phyloP scores from a whole-genome alignment of 1,140 invertebrate species.

The Bombus confusus region DNA sequence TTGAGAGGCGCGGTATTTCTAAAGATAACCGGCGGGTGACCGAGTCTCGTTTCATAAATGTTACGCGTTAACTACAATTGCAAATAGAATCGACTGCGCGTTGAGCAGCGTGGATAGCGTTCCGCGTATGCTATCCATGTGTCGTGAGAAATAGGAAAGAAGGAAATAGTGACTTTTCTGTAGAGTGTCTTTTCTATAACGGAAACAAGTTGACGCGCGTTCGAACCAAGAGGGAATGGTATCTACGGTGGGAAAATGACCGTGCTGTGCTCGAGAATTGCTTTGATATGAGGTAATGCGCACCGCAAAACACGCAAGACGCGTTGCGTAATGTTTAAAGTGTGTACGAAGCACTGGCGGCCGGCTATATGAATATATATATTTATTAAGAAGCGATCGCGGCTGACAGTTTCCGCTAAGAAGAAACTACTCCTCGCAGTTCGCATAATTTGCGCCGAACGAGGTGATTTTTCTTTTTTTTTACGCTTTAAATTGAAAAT shows the following conservation, averaged over 20 bases:
- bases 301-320: constrained; percentile 71
- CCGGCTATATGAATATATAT: constrained; percentile 23
- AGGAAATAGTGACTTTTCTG: constrained; percentile 12
- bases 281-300: constrained; percentile 75
- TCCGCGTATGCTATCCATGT: not conserved
- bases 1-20: not conserved
- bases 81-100: not conserved
- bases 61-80: not conserved
- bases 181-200: not conserved
- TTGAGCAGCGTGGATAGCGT: not conserved
- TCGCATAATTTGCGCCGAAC: not conserved
- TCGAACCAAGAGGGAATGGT: constrained; percentile 21
- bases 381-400: constrained; percentile 61
- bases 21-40: not conserved
- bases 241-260: constrained; percentile 73
- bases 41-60: not conserved
- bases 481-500: not conserved
- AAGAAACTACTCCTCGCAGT: constrained; percentile 33
- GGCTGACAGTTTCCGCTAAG: constrained; percentile 47
- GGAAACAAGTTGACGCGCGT: constrained; percentile 42
- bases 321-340: constrained; percentile 69
- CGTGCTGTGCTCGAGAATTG: constrained; percentile 67
- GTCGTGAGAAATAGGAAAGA: constrained; percentile 12
- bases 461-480: not conserved
- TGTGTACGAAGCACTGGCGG: constrained; percentile 36